These are phyloP conservation scores for Calidris pygmaea DNA, from an alignment of 2,113 vertebrate genomes.

Conservation along the genomic window DNA sequence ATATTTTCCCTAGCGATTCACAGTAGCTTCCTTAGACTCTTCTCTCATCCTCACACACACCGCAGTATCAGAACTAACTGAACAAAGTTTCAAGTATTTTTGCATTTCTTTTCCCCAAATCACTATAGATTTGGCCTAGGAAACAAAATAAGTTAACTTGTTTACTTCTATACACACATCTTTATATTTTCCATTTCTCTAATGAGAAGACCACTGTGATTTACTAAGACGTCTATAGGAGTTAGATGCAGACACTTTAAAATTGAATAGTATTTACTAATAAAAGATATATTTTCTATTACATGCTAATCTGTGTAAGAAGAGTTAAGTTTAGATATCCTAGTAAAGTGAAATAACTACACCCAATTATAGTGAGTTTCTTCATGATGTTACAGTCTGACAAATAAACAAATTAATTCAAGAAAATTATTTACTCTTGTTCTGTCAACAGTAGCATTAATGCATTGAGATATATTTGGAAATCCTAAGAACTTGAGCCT, in stretches of 20 bases:
- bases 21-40: neutral
- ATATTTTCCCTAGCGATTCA: neutral
- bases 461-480: neutral
- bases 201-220: neutral
- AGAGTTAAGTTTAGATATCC: neutral
- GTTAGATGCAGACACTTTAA: neutral
- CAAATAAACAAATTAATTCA: neutral
- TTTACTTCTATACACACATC: neutral
- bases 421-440: neutral
- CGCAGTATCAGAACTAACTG: neutral
- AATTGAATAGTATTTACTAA: neutral
- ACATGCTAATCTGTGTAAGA: neutral
- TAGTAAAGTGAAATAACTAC: neutral
- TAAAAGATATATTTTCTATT: neutral
- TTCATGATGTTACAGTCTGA: neutral
- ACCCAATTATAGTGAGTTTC: neutral
- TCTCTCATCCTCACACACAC: neutral
- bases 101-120: neutral
- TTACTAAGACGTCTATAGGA: neutral
- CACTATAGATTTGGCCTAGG: neutral
- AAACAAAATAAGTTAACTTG: neutral
- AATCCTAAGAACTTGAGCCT: neutral
- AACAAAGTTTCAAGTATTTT: neutral
- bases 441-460: neutral
- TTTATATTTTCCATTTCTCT: neutral